A percentile compares a stretch with the other conserved stretches of the same genome.
Evolutionary conservation across 2,797 vertebrate species (phyloP).

Genomic region (Mastacembelus armatus): DNA sequence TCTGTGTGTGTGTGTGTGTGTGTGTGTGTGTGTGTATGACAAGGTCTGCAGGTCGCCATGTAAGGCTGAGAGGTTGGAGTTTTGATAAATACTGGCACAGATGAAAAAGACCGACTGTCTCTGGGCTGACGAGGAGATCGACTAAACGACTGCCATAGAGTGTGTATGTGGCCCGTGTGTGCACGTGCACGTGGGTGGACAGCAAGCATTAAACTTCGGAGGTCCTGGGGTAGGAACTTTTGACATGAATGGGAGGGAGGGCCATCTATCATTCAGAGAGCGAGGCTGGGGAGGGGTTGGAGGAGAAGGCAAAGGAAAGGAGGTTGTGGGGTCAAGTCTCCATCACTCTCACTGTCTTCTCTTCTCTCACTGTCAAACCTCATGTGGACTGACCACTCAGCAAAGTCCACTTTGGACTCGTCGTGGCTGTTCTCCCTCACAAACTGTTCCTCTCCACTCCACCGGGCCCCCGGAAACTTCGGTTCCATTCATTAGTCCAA

Average conservation of each 20-base stretch:
- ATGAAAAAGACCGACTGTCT: constrained; percentile 78
- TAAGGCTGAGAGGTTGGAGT: constrained; percentile 39
- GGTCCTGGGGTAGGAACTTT: constrained; percentile 55
- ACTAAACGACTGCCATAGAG: constrained; percentile 26
- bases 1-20: constrained; percentile 43
- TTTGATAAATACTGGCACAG: constrained; percentile 43
- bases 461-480: constrained; percentile 67
- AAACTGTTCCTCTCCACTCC: constrained; percentile 3
- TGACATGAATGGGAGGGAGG: constrained; percentile 72
- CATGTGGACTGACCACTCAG: constrained; percentile 60
- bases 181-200: constrained; percentile 59
- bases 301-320: constrained; percentile 57
- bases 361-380: constrained; percentile 55
- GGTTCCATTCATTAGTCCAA: constrained; percentile 77
- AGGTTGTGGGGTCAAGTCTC: constrained; percentile 67
- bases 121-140: constrained; percentile 33
- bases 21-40: constrained; percentile 53
- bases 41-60: constrained; percentile 33
- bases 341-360: constrained; percentile 59
- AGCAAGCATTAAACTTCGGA: constrained; percentile 61
- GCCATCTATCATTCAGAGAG: constrained; percentile 81
- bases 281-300: constrained; percentile 39
- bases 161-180: constrained; percentile 1
- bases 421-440: constrained; percentile 27
- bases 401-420: constrained; percentile 41